Evolutionary conservation across 1,140 invertebrate species (phyloP), one percentile per base, ranked within the genome.

Genomic region (Lepidostoma basale): DNA sequence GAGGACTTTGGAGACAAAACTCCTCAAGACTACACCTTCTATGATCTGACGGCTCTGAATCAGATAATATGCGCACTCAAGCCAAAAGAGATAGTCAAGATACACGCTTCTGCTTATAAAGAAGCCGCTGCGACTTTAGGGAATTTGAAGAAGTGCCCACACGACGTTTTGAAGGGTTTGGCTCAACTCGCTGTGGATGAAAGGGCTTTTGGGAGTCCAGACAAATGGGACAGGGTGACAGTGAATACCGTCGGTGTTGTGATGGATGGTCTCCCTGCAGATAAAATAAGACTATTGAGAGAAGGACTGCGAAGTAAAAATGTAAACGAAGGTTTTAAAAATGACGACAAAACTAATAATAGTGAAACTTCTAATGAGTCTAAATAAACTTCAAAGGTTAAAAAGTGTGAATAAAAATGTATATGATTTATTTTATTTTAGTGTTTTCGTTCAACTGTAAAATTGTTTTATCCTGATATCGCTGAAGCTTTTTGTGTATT

Each of bases 11-110:
- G 77, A n/a, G 73, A 62, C n/a, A 85, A 85, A 74, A 72, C 76
- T 3, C 79, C 81, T 3, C 79, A 83, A 71, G 80, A 85, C 59
- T 84, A 83, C 39, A 83, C 82, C 0, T 77, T 72, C 26, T 84
- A 81, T 33, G 84, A 85, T 75, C 71, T 85, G 36, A 74, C 45
- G 30, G 81, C 81, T 2, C 68, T 85, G 6, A 72, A 76, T 63
- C 79, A 85, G 68, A 81, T 85, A 33, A 58, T 85, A 3, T 85
- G 84, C 67, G 79, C 75, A 5, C 84, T 83, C 52, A 82, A 84
- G 23, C 73, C 70, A 16, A 77, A 80, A 59, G 78, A 81, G 54
- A 83, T 85, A 33, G 72, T 74, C 8, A 75, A 76, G 26, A 84
- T 85, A 39, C 81, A 82, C 67, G 77, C 84, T 2, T 67, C 76